Evolutionary conservation across 2,888 invertebrate genomes (phyloP).

Genomic region (Strigamia crassipes): DNA sequence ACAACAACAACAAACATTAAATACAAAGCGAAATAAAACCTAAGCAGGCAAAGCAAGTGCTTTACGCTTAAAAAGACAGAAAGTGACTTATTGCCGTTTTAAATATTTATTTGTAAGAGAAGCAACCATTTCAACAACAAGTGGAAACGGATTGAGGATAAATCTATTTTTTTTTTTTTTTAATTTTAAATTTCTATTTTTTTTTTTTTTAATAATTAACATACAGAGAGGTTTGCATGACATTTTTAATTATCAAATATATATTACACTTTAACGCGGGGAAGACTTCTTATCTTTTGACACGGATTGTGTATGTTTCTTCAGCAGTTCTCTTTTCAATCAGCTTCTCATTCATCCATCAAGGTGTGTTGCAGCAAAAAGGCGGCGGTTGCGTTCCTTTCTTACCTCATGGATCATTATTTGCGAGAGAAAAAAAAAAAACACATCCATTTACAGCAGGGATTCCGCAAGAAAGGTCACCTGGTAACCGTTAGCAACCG

Average conservation of each 20-base stretch:
- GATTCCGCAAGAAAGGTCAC: neutral
- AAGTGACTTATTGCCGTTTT: too few relatives aligned
- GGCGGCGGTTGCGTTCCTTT: neutral
- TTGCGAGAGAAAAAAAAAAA: conserved; percentile 5
- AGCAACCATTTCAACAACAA: too few relatives aligned
- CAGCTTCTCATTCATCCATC: conserved; percentile 21
- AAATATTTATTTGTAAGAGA: too few relatives aligned
- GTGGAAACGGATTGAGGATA: too few relatives aligned
- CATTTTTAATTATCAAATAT: neutral
- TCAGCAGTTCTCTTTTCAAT: neutral
- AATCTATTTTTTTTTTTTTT: too few relatives aligned
- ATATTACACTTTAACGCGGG: neutral
- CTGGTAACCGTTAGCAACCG: conserved; percentile 16
- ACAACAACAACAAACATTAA: too few relatives aligned
- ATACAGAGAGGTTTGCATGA: neutral
- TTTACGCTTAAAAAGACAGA: too few relatives aligned
- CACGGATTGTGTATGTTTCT: neutral
- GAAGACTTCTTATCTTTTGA: neutral
- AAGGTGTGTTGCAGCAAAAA: conserved; percentile 1
- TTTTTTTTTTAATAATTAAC: neutral
- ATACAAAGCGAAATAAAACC: too few relatives aligned
- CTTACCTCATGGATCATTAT: conserved; percentile 16
- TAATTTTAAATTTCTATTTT: too few relatives aligned
- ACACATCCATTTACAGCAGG: conserved; percentile 13
- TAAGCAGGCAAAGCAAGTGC: too few relatives aligned